A percentile compares a stretch with the other conserved stretches of the same genome.
Conservation (phyloP, 2,113 vertebrate species). For the Emydocephalus ijimae region DNA sequence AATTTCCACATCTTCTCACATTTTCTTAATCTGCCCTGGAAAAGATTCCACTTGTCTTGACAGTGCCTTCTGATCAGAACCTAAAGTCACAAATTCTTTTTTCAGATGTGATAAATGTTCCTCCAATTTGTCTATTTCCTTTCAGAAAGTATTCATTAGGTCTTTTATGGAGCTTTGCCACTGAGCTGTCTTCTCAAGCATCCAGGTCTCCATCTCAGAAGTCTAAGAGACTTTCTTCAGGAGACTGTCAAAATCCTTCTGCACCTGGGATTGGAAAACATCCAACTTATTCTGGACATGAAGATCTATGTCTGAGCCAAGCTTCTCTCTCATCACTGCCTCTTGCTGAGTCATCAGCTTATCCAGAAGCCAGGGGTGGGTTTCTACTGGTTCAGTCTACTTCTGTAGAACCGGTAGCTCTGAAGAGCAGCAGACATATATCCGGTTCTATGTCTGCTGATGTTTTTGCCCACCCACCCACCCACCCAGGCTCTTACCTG, state of each 20-base stretch:
- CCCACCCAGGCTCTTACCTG: no score
- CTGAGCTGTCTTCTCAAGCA: constrained; percentile 66
- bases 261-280: no score
- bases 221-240: no score
- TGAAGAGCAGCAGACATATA: no score
- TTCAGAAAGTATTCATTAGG: constrained; percentile 49
- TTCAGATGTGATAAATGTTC: constrained; percentile 60
- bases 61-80: constrained; percentile 60
- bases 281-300: no score
- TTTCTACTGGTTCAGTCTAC: no score
- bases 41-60: constrained; percentile 60
- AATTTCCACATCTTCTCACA: constrained; percentile 60
- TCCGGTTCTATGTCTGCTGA: no score
- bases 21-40: constrained; percentile 73
- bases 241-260: no score
- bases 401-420: no score
- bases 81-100: constrained; percentile 60
- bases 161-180: constrained; percentile 66
- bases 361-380: constrained; percentile 47
- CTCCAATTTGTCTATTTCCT: constrained; percentile 63
- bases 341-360: constrained; percentile 65
- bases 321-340: constrained; percentile 55
- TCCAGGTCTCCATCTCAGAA: constrained; percentile 53
- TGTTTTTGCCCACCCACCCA: no score
- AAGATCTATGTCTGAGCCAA: constrained; percentile 34